phyloP scores from a whole-genome alignment of 2,113 vertebrate species.

The Uria aalge region DNA sequence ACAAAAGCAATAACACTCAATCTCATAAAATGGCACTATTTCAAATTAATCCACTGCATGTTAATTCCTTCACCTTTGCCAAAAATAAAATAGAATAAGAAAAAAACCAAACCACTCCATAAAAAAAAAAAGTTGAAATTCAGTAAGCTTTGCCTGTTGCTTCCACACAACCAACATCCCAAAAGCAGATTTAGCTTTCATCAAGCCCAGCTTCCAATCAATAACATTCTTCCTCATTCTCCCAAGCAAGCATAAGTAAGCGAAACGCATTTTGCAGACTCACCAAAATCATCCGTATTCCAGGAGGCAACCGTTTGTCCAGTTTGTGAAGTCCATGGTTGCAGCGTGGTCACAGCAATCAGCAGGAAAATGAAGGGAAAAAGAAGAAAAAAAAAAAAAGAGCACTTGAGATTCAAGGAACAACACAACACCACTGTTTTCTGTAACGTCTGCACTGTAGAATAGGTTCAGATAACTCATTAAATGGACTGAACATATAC shows the following conservation, averaged over 20 bases:
- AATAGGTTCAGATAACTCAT: background rate
- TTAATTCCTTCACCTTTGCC: constrained; percentile 1
- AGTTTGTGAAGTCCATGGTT: background rate
- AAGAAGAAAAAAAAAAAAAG: background rate
- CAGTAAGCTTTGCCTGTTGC: background rate
- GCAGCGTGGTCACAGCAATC: background rate
- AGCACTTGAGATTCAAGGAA: constrained; percentile 1
- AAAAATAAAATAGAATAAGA: background rate
- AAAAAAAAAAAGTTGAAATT: background rate
- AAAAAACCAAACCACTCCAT: background rate
- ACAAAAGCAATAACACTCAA: constrained; percentile 18
- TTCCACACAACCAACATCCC: background rate
- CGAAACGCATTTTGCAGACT: constrained; percentile 63
- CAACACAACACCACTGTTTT: background rate
- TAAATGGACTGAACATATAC: background rate
- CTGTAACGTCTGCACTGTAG: background rate
- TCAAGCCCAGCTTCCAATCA: background rate
- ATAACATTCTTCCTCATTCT: background rate
- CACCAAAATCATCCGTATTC: constrained; percentile 51
- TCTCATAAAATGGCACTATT: constrained; percentile 4
- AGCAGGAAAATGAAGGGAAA: background rate
- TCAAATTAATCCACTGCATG: background rate
- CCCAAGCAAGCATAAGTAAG: background rate
- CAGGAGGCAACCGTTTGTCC: background rate
- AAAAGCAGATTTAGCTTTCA: background rate